Conservation (phyloP, 2,888 invertebrate species). For the Cerceris rybyensis region DNA sequence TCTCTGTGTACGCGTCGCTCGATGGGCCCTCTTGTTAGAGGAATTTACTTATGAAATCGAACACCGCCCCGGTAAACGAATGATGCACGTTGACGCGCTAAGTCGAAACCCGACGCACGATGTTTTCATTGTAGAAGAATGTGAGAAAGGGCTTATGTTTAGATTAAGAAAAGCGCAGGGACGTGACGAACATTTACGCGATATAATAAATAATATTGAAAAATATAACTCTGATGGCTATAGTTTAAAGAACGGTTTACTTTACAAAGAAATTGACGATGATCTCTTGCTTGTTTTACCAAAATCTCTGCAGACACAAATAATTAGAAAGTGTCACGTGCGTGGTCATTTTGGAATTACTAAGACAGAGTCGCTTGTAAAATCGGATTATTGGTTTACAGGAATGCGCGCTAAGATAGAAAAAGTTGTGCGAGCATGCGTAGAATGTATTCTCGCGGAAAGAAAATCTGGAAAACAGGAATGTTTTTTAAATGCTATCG, state of each 20-base stretch:
- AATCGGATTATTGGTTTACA: conserved; percentile 38
- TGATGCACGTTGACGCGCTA: conserved; percentile 62
- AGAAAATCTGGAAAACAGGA: neutral
- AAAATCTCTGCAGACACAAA: conserved; percentile 16
- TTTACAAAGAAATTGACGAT: neutral
- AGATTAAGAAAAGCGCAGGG: neutral
- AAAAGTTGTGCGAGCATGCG: conserved; percentile 32
- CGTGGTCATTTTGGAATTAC: conserved; percentile 33
- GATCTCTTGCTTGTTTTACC: conserved; percentile 13
- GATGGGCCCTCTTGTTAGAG: conserved; percentile 52
- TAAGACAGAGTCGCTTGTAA: conserved; percentile 35
- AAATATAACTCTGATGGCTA: neutral
- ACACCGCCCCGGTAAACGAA: conserved; percentile 48
- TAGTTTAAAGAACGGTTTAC: neutral
- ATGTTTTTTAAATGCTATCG: conserved; percentile 1
- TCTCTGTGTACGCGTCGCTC: conserved; percentile 45
- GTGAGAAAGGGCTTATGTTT: neutral
- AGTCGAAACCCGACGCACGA: conserved; percentile 46
- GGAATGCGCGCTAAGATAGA: conserved; percentile 33
- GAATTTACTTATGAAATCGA: conserved; percentile 55
- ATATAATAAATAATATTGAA: neutral
- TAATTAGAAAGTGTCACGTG: conserved; percentile 31
- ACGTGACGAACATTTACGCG: neutral
- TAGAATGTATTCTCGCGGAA: conserved; percentile 25
- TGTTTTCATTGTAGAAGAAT: neutral